These are phyloP conservation scores for Oncorhynchus gorbuscha DNA, from an alignment of 2,113 vertebrate species.

Conservation along the genomic window DNA sequence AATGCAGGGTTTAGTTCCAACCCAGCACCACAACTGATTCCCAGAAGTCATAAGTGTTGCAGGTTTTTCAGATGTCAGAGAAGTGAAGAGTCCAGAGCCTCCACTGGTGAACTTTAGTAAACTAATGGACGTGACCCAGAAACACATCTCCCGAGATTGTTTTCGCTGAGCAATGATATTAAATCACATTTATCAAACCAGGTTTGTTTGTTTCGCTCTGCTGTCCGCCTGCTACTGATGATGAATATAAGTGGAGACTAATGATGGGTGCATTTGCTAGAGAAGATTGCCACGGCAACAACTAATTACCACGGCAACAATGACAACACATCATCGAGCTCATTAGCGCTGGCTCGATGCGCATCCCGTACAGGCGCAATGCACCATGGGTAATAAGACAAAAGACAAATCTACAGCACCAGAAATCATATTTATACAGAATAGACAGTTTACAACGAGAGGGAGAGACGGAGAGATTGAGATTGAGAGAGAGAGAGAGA, in stretches of 20 bases:
- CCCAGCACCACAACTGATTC: no score
- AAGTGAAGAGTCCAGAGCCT: background rate
- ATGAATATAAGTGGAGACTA: constrained; percentile 60
- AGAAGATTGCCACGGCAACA: constrained; percentile 62
- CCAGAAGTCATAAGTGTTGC: no score
- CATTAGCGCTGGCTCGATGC: constrained; percentile 72
- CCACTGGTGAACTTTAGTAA: background rate
- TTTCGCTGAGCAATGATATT: constrained; percentile 27
- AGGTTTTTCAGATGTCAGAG: no score
- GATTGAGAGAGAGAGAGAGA: background rate
- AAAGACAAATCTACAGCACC: constrained; percentile 58
- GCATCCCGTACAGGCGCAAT: constrained; percentile 57
- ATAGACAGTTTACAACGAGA: constrained; percentile 45
- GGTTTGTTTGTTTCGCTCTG: constrained; percentile 24
- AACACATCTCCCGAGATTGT: constrained; percentile 8
- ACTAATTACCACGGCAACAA: constrained; percentile 59
- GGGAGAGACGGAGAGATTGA: constrained; percentile 32
- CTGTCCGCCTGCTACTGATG: constrained; percentile 50
- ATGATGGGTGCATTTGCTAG: constrained; percentile 57
- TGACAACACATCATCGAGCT: constrained; percentile 39
- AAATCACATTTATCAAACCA: constrained; percentile 55
- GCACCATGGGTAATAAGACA: constrained; percentile 50
- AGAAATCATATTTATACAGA: constrained; percentile 56
- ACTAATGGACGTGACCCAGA: constrained; percentile 17
- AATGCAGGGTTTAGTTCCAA: no score